phyloP scores from a whole-genome alignment of 1,140 invertebrate genomes.

The Neodiprion fabricii region DNA sequence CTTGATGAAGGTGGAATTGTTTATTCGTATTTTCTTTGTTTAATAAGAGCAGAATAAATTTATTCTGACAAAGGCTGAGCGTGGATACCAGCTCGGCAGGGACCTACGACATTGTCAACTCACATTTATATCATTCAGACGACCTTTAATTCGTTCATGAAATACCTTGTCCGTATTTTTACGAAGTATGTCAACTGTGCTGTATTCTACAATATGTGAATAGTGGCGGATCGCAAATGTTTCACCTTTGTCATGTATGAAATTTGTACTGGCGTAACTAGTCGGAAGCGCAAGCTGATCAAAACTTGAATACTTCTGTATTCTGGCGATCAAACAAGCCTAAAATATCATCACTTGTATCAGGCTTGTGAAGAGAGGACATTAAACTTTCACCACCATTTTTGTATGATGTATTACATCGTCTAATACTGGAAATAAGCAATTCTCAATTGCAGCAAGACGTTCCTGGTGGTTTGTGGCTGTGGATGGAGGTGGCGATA shows the following conservation, averaged over 20 bases:
- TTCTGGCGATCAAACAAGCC: slow-evolving; percentile 37
- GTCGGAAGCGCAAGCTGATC: slow-evolving; percentile 34
- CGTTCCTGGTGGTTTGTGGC: slow-evolving; percentile 63
- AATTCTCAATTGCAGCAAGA: slow-evolving; percentile 58
- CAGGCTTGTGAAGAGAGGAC: neutral
- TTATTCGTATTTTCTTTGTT: slow-evolving; percentile 23
- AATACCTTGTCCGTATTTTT: slow-evolving; percentile 57
- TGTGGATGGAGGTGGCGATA: slow-evolving; percentile 31
- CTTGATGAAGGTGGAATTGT: slow-evolving; percentile 26
- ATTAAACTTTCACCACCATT: neutral
- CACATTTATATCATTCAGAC: neutral
- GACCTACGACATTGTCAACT: slow-evolving; percentile 25
- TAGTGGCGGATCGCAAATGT: slow-evolving; percentile 55
- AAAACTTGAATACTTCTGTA: slow-evolving; percentile 34
- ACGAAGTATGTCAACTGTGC: slow-evolving; percentile 46
- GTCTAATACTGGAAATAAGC: slow-evolving; percentile 54
- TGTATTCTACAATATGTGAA: slow-evolving; percentile 52
- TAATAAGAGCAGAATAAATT: slow-evolving; percentile 28
- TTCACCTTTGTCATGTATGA: slow-evolving; percentile 22
- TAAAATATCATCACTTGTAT: slow-evolving; percentile 18
- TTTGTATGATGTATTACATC: slow-evolving; percentile 45
- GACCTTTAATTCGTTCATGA: neutral
- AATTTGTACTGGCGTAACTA: slow-evolving; percentile 22
- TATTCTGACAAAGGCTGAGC: slow-evolving; percentile 34
- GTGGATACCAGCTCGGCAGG: slow-evolving; percentile 35